A percentile compares a stretch with the other conserved stretches of the same genome.
Conservation (phyloP, 1,140 invertebrate species). For the Dolichoris vasculosae region DNA sequence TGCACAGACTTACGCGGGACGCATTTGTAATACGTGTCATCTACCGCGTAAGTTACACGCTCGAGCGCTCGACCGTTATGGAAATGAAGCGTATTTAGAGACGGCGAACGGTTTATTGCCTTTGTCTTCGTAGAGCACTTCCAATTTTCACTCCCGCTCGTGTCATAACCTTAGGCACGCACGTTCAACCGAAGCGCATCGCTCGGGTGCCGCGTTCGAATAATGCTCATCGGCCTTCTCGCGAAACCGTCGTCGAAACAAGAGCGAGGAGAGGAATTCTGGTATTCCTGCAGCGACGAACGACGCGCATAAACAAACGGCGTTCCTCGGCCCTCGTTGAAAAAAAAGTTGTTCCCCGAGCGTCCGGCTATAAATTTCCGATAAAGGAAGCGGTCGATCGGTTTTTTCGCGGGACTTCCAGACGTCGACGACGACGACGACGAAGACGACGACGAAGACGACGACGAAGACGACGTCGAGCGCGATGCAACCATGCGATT, state of each 20-base stretch:
- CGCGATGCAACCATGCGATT: too few species aligned
- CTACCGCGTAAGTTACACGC: too few species aligned
- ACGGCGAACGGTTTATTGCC: background rate
- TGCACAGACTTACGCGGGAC: too few species aligned
- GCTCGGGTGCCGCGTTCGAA: too few species aligned
- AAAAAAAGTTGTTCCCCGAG: background rate
- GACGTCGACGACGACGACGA: too few species aligned
- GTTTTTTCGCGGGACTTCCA: background rate
- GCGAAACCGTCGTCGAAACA: too few species aligned
- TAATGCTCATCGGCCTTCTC: too few species aligned
- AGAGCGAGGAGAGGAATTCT: too few species aligned
- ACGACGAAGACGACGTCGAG: background rate
- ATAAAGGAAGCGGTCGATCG: background rate
- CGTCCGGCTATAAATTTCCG: background rate
- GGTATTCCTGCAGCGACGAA: too few species aligned
- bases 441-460: background rate
- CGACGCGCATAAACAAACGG: too few species aligned
- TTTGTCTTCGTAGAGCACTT: background rate
- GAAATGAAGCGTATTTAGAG: constrained; percentile 15
- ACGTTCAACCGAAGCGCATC: too few species aligned
- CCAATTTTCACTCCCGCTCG: background rate
- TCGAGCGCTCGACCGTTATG: background rate
- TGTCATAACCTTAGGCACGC: background rate
- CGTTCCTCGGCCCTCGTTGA: background rate
- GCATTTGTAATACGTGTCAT: background rate